These are phyloP conservation scores for Nylanderia fulva DNA, from an alignment of 1,140 invertebrate species.

Conservation along the genomic window DNA sequence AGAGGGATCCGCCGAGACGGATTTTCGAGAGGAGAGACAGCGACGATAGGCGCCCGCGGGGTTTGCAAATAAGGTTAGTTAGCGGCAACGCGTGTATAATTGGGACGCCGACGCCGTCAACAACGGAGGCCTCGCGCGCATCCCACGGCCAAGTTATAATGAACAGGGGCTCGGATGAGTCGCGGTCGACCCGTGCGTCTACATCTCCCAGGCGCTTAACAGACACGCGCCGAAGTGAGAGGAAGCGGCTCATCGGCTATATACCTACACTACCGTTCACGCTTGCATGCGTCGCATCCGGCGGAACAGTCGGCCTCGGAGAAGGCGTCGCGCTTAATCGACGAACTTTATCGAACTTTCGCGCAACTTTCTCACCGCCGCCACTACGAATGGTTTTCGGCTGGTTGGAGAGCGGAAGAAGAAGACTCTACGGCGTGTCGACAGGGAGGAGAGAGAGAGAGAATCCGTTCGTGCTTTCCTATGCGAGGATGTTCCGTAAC, in stretches of 20 bases:
- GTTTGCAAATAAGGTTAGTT: constrained; percentile 83
- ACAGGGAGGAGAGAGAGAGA: constrained; percentile 1
- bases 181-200: constrained; percentile 31
- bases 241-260: constrained; percentile 16
- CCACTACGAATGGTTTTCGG: constrained; percentile 31
- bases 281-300: constrained; percentile 50
- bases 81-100: constrained; percentile 83
- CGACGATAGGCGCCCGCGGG: constrained; percentile 74
- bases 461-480: constrained; percentile 24
- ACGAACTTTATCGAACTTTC: constrained; percentile 78
- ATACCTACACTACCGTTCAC: too few relatives aligned
- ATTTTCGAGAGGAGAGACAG: constrained; percentile 54
- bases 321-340: constrained; percentile 74
- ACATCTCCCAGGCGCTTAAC: constrained; percentile 33
- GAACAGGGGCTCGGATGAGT: constrained; percentile 70
- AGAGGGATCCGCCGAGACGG: constrained; percentile 30
- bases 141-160: constrained; percentile 80
- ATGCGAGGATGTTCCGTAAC: too few relatives aligned
- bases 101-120: constrained; percentile 80
- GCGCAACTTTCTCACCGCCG: constrained; percentile 61
- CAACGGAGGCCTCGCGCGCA: constrained; percentile 76
- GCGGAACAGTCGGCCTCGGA: constrained; percentile 49
- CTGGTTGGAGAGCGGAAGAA: constrained; percentile 2
- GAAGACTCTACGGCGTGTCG: neutral
- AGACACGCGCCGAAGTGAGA: constrained; percentile 21